Conservation (phyloP, 2,797 vertebrate genomes). For the Aldrovandia affinis region DNA sequence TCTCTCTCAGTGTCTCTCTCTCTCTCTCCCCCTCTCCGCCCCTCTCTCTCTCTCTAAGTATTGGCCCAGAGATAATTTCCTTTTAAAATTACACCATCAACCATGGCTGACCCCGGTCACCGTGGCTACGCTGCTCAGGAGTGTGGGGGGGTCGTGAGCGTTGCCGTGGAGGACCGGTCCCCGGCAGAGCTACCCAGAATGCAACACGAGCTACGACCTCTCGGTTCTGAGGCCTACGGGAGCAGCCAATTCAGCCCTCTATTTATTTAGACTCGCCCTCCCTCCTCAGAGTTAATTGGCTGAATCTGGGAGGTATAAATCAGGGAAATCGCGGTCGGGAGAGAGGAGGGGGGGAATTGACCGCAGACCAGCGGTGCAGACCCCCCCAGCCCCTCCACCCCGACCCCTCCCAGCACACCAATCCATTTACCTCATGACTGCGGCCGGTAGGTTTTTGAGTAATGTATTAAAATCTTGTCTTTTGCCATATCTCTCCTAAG, state of each 20-base stretch:
- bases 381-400: neutral
- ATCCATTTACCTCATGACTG: constrained; percentile 19
- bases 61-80: constrained; percentile 8
- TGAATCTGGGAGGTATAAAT: constrained; percentile 16
- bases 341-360: neutral
- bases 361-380: neutral
- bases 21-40: neutral
- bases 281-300: constrained; percentile 7
- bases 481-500: too few species aligned
- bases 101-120: neutral
- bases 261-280: too few species aligned
- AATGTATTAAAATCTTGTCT: too few species aligned
- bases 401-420: neutral
- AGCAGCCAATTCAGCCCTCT: too few species aligned
- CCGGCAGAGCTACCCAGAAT: too few species aligned
- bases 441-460: constrained; percentile 11
- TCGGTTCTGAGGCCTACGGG: too few species aligned
- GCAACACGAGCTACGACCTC: too few species aligned
- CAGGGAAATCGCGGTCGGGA: neutral
- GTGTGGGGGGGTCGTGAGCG: neutral
- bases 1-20: constrained; percentile 2
- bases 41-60: neutral
- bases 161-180: too few species aligned
- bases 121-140: neutral
- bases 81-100: neutral